Percentiles rank a stretch among this genome's conserved stretches.
Evolutionary conservation across 30 jellyfish, hydroid and myxozoan species (phyloP).

Genomic region (Cassiopea xamachana): DNA sequence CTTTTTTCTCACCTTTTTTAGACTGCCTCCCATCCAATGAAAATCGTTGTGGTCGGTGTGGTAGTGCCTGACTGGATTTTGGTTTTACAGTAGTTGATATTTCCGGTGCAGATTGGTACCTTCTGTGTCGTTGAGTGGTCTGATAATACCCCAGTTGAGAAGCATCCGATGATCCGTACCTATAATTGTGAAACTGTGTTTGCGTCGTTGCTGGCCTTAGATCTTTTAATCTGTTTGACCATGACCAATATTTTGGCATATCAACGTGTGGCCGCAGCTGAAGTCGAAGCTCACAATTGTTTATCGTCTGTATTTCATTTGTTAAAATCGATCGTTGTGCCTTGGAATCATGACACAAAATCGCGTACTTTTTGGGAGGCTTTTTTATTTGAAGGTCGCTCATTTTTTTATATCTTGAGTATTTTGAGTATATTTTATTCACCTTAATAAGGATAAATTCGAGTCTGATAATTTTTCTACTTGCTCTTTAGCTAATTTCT

Average conservation of each 20-base stretch:
- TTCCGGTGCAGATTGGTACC: conserved; percentile 56
- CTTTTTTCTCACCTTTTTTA: neutral
- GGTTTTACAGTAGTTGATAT: conserved; percentile 22
- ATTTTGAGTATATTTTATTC: no score
- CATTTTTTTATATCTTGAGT: no score
- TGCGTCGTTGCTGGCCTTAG: conserved; percentile 31
- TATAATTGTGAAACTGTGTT: conserved; percentile 21
- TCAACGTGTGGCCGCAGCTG: conserved; percentile 52
- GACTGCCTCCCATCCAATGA: conserved; percentile 3
- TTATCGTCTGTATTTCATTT: conserved; percentile 27
- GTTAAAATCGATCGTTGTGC: conserved; percentile 14
- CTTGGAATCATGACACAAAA: conserved; percentile 19
- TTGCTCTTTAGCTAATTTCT: neutral
- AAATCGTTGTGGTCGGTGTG: conserved; percentile 33
- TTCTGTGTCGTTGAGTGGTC: conserved; percentile 15
- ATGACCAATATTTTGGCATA: conserved; percentile 26
- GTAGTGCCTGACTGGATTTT: conserved; percentile 34
- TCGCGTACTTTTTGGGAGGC: conserved; percentile 8
- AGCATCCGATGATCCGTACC: conserved; percentile 39
- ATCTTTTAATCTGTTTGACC: conserved; percentile 25
- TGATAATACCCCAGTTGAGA: neutral
- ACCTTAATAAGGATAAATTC: no score
- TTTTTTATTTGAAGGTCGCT: neutral
- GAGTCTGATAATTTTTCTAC: neutral
- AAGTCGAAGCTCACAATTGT: conserved; percentile 51